Percentiles rank a stretch among this genome's conserved stretches.
These are phyloP conservation scores for Urocyon cinereoargenteus DNA, from an alignment of 2,797 vertebrate genomes.

Conservation along the genomic window DNA sequence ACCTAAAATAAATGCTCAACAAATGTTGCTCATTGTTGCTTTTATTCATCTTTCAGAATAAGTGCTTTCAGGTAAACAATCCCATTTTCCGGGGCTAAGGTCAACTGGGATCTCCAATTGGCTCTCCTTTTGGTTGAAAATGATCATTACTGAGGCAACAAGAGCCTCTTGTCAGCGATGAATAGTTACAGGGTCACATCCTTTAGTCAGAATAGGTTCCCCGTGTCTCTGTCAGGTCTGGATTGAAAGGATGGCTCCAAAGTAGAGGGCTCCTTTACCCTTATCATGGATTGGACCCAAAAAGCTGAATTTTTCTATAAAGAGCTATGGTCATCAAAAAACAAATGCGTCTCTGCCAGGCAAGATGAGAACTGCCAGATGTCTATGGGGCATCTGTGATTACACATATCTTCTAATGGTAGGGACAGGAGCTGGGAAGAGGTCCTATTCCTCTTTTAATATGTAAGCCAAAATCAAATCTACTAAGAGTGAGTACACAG, in stretches of 20 bases:
- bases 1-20: not conserved
- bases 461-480: not conserved
- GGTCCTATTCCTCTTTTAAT: not conserved
- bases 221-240: not conserved
- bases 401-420: not conserved
- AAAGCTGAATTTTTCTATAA: not conserved
- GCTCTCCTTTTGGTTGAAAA: not conserved
- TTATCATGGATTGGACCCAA: not conserved
- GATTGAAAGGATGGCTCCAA: not conserved
- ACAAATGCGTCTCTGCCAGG: not conserved
- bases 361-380: not conserved
- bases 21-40: not conserved
- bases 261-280: not conserved
- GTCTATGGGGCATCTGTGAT: not conserved
- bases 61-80: not conserved
- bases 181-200: not conserved
- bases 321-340: not conserved
- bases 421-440: not conserved
- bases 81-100: not conserved
- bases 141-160: not conserved
- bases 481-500: not conserved
- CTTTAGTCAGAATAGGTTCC: not conserved
- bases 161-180: not conserved
- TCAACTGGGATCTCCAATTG: not conserved
- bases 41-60: not conserved